Evolutionary conservation across 2,113 vertebrate species (phyloP).

Genomic region (Hydrochoerus hydrochaeris): DNA sequence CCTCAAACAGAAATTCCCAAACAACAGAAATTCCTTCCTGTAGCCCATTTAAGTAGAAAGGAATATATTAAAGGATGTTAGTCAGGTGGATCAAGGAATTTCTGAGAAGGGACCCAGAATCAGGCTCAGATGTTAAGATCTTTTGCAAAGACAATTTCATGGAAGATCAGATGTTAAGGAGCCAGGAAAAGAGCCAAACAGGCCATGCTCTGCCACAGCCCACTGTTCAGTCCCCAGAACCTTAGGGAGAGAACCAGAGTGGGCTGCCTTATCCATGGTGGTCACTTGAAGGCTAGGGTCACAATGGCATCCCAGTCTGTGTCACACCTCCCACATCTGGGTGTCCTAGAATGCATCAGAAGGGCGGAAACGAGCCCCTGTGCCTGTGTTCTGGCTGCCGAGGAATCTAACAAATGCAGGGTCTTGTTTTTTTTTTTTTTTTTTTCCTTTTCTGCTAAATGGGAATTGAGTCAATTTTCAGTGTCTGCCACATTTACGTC

Average conservation of each 20-base stretch:
- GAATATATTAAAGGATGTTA: slow-evolving; percentile 11
- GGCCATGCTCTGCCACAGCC: fast-evolving
- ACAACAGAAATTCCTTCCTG: slow-evolving; percentile 53
- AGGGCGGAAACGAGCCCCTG: not conserved
- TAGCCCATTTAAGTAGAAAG: slow-evolving; percentile 48
- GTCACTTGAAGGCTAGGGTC: not conserved
- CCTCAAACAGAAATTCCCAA: slow-evolving; percentile 50
- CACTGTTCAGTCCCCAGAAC: not conserved
- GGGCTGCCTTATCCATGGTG: fast-evolving
- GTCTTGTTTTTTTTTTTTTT: not conserved
- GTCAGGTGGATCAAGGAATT: slow-evolving; percentile 46
- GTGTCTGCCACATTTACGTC: not conserved
- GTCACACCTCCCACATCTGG: not conserved
- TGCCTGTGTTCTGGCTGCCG: not conserved
- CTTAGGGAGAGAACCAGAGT: not conserved
- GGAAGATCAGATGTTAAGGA: not conserved
- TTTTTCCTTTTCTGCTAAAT: not conserved
- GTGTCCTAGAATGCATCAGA: not conserved
- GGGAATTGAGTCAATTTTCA: not conserved
- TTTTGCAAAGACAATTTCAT: too few species aligned
- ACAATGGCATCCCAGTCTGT: fast-evolving
- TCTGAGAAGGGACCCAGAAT: slow-evolving; percentile 46
- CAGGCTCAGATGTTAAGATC: not conserved
- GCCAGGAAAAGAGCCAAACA: slow-evolving; percentile 17
- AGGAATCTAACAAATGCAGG: not conserved